Percentiles rank a stretch among this genome's conserved stretches.
Conservation (phyloP, 1,140 invertebrate genomes). For the Thereuonema tuberculata region DNA sequence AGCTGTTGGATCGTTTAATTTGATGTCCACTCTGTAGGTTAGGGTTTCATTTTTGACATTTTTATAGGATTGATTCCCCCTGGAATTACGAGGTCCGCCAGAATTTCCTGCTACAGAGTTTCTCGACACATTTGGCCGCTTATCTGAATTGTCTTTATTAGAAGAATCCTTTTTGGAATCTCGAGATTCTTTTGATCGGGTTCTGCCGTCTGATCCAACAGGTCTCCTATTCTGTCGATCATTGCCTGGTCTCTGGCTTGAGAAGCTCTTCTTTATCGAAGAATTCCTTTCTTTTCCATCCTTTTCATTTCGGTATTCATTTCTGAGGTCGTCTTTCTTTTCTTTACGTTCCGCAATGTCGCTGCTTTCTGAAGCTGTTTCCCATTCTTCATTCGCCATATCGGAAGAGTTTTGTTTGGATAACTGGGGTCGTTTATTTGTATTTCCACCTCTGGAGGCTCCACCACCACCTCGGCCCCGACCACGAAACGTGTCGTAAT, state of each 20-base stretch:
- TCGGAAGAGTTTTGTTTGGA: constrained; percentile 30
- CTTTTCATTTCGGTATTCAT: constrained; percentile 23
- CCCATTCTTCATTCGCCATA: constrained; percentile 40
- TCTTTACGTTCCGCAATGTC: constrained; percentile 31
- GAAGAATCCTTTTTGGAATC: constrained; percentile 9
- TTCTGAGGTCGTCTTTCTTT: constrained; percentile 14
- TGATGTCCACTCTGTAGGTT: constrained; percentile 43
- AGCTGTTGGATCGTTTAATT: constrained; percentile 39
- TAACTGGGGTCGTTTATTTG: neutral
- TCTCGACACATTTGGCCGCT: constrained; percentile 15
- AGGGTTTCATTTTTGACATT: constrained; percentile 30
- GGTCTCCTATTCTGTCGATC: constrained; percentile 26
- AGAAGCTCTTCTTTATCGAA: constrained; percentile 29
- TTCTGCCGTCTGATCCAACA: constrained; percentile 7
- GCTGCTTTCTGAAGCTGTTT: constrained; percentile 46
- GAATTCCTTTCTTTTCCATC: constrained; percentile 13
- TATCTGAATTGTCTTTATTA: constrained; percentile 11
- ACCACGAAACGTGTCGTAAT: constrained; percentile 21
- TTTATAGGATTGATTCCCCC: neutral
- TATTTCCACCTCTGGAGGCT: constrained; percentile 4
- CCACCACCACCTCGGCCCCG: constrained; percentile 20
- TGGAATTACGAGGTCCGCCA: neutral
- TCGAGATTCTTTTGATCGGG: constrained; percentile 20
- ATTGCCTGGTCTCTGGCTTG: constrained; percentile 30
- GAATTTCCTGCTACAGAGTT: neutral